phyloP scores from a whole-genome alignment of 2,113 vertebrate species.

The Tupaia tana region DNA sequence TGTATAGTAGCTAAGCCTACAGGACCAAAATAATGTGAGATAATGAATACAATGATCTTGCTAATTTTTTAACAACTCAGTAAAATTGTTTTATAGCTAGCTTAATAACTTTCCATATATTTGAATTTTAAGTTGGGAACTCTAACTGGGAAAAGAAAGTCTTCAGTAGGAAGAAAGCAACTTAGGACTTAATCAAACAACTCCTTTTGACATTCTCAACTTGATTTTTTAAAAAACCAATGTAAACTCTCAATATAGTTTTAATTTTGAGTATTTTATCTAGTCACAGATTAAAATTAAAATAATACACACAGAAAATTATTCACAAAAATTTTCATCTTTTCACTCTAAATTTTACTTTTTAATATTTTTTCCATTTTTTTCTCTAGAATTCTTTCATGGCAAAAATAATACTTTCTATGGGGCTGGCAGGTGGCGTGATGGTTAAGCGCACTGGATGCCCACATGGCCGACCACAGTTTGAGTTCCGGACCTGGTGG shows the following conservation, averaged over 20 bases:
- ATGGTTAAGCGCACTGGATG: too few species aligned
- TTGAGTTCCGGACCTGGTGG: too few species aligned
- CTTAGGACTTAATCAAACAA: neutral
- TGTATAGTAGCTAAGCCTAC: neutral
- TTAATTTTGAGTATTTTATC: neutral
- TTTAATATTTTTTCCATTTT: neutral
- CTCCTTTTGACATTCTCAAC: neutral
- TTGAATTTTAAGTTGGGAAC: slow-evolving; percentile 3
- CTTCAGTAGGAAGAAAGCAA: neutral
- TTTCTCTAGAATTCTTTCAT: neutral
- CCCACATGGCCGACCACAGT: too few species aligned
- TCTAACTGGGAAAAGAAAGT: neutral
- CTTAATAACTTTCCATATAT: neutral
- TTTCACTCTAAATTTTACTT: neutral
- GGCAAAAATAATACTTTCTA: slow-evolving; percentile 17
- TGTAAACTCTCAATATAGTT: neutral
- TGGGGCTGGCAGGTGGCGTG: too few species aligned
- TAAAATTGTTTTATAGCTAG: neutral
- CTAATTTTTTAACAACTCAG: neutral
- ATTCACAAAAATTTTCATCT: neutral
- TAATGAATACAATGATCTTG: neutral
- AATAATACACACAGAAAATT: neutral
- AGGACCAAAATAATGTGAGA: neutral
- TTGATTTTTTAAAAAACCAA: neutral
- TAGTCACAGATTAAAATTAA: neutral